Conservation (phyloP, 2,113 vertebrate genomes). For the Serilophus lunatus region DNA sequence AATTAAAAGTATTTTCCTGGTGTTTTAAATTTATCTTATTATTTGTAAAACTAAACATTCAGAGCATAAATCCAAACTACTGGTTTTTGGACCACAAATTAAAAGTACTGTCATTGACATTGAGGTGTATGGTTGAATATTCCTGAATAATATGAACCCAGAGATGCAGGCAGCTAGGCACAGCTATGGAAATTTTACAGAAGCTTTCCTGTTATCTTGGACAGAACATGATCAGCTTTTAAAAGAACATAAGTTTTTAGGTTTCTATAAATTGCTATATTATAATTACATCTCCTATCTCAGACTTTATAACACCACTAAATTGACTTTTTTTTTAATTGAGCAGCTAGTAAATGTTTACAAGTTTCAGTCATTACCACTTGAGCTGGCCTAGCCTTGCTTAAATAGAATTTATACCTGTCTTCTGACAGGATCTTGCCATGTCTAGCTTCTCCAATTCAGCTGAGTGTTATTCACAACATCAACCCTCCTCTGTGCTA, state of each 20-base stretch:
- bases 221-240: not conserved
- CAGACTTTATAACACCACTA: no score
- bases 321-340: not conserved
- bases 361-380: not conserved
- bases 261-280: not conserved
- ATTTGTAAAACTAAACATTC: not conserved
- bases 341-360: not conserved
- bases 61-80: not conserved
- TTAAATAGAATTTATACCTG: not conserved
- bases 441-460: not conserved
- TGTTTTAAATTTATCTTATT: not conserved
- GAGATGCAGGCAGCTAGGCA: not conserved
- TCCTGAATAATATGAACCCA: not conserved
- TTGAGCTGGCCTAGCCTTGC: not conserved
- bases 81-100: not conserved
- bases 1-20: not conserved
- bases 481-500: not conserved
- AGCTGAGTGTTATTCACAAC: not conserved
- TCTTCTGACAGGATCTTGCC: not conserved
- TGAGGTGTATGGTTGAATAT: not conserved
- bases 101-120: not conserved
- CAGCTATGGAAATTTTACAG: not conserved
- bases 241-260: not conserved
- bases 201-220: not conserved
- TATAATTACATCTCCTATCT: no score